A percentile compares a stretch with the other conserved stretches of the same genome.
Conservation (phyloP, 1,140 invertebrate genomes). For the Drosophila insularis region DNA sequence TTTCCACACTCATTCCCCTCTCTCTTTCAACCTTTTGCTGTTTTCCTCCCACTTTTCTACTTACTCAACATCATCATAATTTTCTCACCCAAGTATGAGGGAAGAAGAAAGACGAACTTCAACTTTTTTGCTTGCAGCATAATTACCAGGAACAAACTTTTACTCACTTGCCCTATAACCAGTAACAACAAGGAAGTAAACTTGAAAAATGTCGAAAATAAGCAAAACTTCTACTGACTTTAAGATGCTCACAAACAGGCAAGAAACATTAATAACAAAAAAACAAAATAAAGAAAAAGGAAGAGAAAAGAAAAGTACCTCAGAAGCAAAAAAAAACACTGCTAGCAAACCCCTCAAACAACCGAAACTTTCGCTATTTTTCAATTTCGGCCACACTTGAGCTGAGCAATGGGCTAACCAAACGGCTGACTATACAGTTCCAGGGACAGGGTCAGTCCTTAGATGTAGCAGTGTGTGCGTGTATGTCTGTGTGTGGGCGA, state of each 20-base stretch:
- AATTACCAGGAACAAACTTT: conserved; percentile 68
- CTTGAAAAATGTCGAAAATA: conserved; percentile 52
- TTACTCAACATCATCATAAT: conserved; percentile 60
- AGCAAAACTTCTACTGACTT: conserved; percentile 37
- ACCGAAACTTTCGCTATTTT: conserved; percentile 65
- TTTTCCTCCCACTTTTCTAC: neutral
- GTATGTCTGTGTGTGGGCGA: conserved; percentile 27
- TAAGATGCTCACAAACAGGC: conserved; percentile 39
- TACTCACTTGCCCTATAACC: conserved; percentile 16
- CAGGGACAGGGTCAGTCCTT: conserved; percentile 45
- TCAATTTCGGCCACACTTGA: conserved; percentile 59
- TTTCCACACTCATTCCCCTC: neutral
- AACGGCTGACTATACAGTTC: conserved; percentile 1
- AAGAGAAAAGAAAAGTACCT: conserved; percentile 8
- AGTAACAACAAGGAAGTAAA: conserved; percentile 30
- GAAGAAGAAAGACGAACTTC: conserved; percentile 1
- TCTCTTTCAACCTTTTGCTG: neutral
- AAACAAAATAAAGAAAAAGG: conserved; percentile 8
- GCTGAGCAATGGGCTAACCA: conserved; percentile 14
- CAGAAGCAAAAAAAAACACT: conserved; percentile 24
- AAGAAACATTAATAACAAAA: conserved; percentile 55
- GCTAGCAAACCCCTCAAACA: neutral
- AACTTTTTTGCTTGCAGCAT: conserved; percentile 58
- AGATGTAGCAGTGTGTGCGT: too few species aligned
- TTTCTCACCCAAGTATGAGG: conserved; percentile 41